Percentiles rank a stretch among this genome's conserved stretches.
These are phyloP conservation scores for Silurus asotus DNA, from an alignment of 2,113 vertebrate genomes.

Conservation along the genomic window DNA sequence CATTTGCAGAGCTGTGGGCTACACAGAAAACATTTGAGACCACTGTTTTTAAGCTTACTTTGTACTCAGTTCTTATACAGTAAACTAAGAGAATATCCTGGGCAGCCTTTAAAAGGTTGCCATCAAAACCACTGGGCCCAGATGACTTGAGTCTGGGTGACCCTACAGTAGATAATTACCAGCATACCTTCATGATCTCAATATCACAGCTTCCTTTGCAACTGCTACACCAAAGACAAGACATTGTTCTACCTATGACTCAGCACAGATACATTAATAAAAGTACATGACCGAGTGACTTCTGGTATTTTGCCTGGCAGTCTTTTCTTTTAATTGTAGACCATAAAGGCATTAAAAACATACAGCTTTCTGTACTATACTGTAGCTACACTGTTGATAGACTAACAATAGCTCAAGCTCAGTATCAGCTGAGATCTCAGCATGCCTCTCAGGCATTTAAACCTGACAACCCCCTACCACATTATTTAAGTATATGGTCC, in stretches of 20 bases:
- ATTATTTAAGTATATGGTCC: background rate
- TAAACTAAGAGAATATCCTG: background rate
- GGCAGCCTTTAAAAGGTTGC: background rate
- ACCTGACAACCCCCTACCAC: background rate
- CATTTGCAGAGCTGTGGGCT: background rate
- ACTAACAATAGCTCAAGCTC: background rate
- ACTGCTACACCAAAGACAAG: background rate
- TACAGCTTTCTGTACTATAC: background rate
- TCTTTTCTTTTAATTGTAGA: background rate
- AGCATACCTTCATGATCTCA: background rate
- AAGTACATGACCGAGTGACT: background rate
- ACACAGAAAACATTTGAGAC: background rate
- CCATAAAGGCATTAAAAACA: background rate
- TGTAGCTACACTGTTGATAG: background rate
- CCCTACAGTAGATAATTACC: background rate
- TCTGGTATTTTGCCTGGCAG: background rate
- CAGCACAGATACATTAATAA: background rate
- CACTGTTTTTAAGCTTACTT: background rate
- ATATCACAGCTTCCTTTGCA: background rate
- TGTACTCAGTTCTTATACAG: background rate
- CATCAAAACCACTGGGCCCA: background rate
- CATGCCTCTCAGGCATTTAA: conserved; percentile 4
- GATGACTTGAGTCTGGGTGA: background rate
- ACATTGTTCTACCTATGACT: background rate
- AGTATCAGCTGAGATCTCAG: background rate